Conservation (phyloP, 2,888 invertebrate species). For the Clistopyga incitator region DNA sequence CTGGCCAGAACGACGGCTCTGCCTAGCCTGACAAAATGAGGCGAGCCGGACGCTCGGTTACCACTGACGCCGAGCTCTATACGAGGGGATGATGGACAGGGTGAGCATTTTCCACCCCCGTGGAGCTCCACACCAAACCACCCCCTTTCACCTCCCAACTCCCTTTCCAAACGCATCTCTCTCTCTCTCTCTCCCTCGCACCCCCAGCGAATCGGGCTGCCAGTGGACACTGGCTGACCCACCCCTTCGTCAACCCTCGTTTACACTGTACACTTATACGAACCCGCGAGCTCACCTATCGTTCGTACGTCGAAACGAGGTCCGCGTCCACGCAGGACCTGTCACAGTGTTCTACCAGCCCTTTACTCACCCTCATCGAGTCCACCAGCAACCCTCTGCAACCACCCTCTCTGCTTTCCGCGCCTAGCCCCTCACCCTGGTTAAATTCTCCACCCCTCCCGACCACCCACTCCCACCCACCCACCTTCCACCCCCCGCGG, state of each 20-base stretch:
- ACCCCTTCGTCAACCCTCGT: constrained; percentile 56
- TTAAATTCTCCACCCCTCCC: constrained; percentile 59
- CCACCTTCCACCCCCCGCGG: constrained; percentile 32
- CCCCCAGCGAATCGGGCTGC: constrained; percentile 48
- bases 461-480: constrained; percentile 53
- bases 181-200: constrained; percentile 60
- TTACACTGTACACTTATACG: constrained; percentile 66
- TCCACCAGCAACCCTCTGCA: constrained; percentile 57
- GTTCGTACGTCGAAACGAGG: constrained; percentile 75
- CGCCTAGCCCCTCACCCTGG: constrained; percentile 48
- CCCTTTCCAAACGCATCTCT: constrained; percentile 39
- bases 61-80: constrained; percentile 71
- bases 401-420: constrained; percentile 54
- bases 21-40: constrained; percentile 73
- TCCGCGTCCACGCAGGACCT: constrained; percentile 70
- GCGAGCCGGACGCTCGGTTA: constrained; percentile 72
- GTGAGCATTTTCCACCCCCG: constrained; percentile 76
- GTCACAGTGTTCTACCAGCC: constrained; percentile 71
- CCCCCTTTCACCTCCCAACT: constrained; percentile 24
- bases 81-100: constrained; percentile 78
- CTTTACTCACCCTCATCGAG: constrained; percentile 67
- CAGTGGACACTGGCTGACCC: constrained; percentile 48
- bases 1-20: constrained; percentile 57
- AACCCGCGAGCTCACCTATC: constrained; percentile 64
- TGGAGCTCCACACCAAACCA: constrained; percentile 45